phyloP scores from a whole-genome alignment of 2,113 vertebrate genomes.

The Otocyon megalotis region DNA sequence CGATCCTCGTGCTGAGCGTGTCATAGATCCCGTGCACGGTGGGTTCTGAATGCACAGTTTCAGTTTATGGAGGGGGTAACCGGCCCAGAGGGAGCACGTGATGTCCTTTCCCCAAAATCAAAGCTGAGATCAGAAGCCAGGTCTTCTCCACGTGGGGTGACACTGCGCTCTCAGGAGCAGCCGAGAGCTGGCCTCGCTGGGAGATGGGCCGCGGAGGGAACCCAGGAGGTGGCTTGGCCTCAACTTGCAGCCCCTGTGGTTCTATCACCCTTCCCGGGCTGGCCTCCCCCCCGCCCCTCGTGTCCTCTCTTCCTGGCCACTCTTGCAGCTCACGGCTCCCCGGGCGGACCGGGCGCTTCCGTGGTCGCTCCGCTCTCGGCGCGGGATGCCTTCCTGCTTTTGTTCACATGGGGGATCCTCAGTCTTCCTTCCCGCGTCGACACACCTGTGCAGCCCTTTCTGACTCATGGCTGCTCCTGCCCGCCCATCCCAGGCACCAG shows the following conservation, averaged over 20 bases:
- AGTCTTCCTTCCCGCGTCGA: not conserved
- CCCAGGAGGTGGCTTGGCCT: not conserved
- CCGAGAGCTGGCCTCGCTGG: not conserved
- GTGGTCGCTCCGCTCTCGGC: rapidly evolving
- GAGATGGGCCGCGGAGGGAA: not conserved
- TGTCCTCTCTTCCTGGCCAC: not conserved
- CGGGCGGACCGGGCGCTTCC: rapidly evolving
- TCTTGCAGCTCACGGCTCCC: not conserved
- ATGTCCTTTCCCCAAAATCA: not conserved
- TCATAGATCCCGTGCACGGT: not conserved
- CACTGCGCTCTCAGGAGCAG: rapidly evolving
- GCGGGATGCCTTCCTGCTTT: not conserved
- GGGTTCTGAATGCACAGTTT: not conserved
- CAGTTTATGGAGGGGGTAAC: not conserved
- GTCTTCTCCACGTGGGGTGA: too few relatives aligned
- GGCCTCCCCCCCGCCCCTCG: rapidly evolving
- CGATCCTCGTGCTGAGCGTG: not conserved
- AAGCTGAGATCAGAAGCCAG: not conserved
- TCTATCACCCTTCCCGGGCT: not conserved
- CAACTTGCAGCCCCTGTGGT: not conserved
- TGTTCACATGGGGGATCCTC: not conserved
- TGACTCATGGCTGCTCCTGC: not conserved
- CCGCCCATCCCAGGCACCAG: not conserved
- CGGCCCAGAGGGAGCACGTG: not conserved
- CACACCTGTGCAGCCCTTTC: not conserved